Evolutionary conservation across 1,140 invertebrate species (phyloP).

Genomic region (Pogonognathellus flavescens): DNA sequence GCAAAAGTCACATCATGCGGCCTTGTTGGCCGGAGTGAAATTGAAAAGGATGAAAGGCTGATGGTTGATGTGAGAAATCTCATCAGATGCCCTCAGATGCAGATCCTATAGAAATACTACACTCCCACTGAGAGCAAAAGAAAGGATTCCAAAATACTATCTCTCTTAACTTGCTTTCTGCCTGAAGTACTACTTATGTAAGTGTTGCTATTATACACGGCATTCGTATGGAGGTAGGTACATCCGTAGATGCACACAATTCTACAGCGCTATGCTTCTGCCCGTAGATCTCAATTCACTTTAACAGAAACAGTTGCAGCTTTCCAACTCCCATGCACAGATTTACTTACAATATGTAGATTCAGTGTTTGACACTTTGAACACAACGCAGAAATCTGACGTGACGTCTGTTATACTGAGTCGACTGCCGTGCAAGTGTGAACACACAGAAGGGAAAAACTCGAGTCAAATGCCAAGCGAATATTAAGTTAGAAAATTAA

Average conservation of each 20-base stretch:
- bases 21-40: constrained; percentile 30
- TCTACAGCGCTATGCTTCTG: background rate
- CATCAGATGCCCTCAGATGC: constrained; percentile 49
- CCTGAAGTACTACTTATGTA: too few species aligned
- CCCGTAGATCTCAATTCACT: background rate
- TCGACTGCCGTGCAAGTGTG: constrained; percentile 5
- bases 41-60: constrained; percentile 49
- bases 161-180: constrained; percentile 13
- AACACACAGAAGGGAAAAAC: constrained; percentile 27
- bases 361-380: constrained; percentile 13
- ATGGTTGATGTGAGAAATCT: constrained; percentile 45
- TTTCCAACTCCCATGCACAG: background rate
- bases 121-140: constrained; percentile 45
- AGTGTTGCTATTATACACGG: too few species aligned
- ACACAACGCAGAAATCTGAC: background rate
- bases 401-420: background rate
- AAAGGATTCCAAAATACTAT: constrained; percentile 45
- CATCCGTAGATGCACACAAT: too few species aligned
- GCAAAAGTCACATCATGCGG: constrained; percentile 43
- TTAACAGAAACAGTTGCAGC: background rate
- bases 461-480: background rate
- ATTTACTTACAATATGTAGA: background rate
- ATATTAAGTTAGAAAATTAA: constrained; percentile 50
- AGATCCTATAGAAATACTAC: constrained; percentile 47
- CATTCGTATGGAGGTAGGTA: too few species aligned